Base-by-base conservation (phyloP, 2,888 invertebrate species). In the Parnassius orleans region DNA sequence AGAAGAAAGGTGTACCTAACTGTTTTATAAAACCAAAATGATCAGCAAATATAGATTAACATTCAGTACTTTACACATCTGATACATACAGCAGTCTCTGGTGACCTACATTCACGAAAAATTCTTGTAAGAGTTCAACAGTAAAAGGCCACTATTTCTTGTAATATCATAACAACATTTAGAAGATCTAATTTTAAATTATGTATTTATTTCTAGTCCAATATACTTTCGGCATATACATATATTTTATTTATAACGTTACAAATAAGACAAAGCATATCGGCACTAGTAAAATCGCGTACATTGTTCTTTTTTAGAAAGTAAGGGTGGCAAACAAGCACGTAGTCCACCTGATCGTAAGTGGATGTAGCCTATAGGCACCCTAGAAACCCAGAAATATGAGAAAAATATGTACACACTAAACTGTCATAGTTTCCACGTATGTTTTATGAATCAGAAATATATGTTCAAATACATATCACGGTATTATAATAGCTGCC, bases 131-230 rank as follows among this genome's bases (percentile, higher is more conserved):
- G n/a, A 33, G 47, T 60, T 52, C 41, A 57, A 64, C 44, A 53
- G 52, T 58, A 62, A 33, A 62, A 64, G 57, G 60, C 59, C 60
- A 63, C 65, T 64, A 56, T 44, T 51, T 10, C 33, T 55, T 59
- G 60, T 52, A 60, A 66, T 66, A 61, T 60, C 15, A 61, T 65
- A 65, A 60, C 63, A 63, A 69, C 64, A 67, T 46, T 44, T 59
- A 59, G 59, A 59, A 46, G 14, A 41, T 50, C 53, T 59, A 53
- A 46, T 33, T 58, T 44, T 44, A 52, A 19, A 50, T 33, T 47
- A 14, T 14, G 41, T 42, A 47, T 24, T 9, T 43, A 53, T 14
- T 12, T 15, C 55, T 19, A 59, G 5, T 11, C n/a, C 19, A 51
- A 51, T 41, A 51, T 43, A 57, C n/a, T 53, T 42, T 10, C 42